A percentile compares a stretch with the other conserved stretches of the same genome.
phyloP scores from a whole-genome alignment of 2,113 vertebrate genomes.

The Chloroceryle aenea region DNA sequence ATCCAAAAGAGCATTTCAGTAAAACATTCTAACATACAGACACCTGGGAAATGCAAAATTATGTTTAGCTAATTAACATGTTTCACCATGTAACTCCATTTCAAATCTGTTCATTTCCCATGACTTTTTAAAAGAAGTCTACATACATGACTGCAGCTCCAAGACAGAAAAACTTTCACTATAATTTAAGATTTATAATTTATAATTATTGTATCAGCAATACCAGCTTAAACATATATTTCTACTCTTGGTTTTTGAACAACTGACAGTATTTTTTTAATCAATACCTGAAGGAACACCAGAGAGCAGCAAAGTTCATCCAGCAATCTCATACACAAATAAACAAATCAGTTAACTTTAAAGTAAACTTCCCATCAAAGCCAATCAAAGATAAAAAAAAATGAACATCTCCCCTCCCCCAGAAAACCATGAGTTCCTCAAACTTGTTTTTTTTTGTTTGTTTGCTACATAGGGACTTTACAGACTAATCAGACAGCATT shows the following conservation, averaged over 20 bases:
- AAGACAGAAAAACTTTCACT: background rate
- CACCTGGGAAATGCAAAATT: background rate
- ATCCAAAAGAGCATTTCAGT: background rate
- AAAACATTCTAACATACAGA: background rate
- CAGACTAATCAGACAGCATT: background rate
- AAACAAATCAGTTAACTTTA: background rate
- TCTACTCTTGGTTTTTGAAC: background rate
- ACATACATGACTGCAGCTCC: background rate
- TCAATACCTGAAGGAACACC: background rate
- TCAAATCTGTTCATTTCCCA: background rate
- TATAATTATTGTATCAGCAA: background rate
- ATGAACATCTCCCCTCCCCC: fast-evolving
- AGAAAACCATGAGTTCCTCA: background rate
- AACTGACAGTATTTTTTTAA: background rate
- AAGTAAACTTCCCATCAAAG: background rate
- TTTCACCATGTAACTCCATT: background rate
- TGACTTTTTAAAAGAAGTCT: background rate
- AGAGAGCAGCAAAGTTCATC: background rate
- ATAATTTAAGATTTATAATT: background rate
- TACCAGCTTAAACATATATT: background rate
- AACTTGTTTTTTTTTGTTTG: background rate
- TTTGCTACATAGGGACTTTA: background rate
- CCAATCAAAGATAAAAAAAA: background rate
- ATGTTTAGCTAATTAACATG: background rate
- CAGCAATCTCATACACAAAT: background rate